Evolutionary conservation across 2,113 vertebrate species (phyloP).

Genomic region (Corythornis madagascariensis): DNA sequence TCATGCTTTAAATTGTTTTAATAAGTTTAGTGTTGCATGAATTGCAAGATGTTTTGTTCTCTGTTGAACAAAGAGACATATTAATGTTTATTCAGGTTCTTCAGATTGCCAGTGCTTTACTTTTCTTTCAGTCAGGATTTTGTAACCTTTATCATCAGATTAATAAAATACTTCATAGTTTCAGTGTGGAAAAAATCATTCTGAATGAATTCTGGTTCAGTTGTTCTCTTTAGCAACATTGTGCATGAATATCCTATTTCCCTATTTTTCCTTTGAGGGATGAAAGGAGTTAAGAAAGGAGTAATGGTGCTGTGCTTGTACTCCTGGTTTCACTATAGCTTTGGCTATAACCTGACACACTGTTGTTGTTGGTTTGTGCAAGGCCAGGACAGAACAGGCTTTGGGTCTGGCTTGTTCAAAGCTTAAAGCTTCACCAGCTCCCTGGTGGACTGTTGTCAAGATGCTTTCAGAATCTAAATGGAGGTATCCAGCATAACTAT

Average conservation of each 20-base stretch:
- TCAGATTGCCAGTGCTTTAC: not conserved
- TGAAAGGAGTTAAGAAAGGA: not conserved
- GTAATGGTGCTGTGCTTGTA: not conserved
- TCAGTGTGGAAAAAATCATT: not conserved
- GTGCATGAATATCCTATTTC: not conserved
- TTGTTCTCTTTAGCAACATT: not conserved
- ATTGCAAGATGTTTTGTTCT: not conserved
- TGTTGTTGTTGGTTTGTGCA: not conserved
- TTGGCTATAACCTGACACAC: not conserved
- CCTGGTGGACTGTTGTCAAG: rapidly evolving
- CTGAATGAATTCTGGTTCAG: not conserved
- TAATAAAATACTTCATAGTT: not conserved
- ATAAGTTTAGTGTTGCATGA: not conserved
- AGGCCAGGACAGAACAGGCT: not conserved
- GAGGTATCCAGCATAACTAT: not conserved
- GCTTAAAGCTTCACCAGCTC: not conserved
- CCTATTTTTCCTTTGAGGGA: not conserved
- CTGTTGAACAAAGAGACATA: not conserved
- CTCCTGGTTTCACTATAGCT: not conserved
- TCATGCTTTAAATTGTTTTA: not conserved
- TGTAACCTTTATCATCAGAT: not conserved
- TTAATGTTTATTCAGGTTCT: not conserved
- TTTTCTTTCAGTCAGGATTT: not conserved
- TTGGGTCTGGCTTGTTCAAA: not conserved
- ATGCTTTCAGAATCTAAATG: not conserved